Evolutionary conservation across 2,888 invertebrate genomes (phyloP), one percentile per base, ranked within the genome.

Genomic region (Drepanosiphum platanoidis): DNA sequence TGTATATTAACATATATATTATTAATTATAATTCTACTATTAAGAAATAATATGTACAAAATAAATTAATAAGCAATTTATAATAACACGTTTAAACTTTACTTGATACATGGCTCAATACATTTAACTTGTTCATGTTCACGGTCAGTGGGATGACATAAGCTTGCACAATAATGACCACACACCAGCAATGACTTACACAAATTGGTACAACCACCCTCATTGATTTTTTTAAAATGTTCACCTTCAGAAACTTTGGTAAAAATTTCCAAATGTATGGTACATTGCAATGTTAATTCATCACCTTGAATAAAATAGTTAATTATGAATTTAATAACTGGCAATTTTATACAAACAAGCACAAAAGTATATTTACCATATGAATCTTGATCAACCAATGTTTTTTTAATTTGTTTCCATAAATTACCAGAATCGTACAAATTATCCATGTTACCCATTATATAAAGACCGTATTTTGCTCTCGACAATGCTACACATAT

Each of bases 401-500:
- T 91, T 0, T 87, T 87, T n/a, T 91, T 90, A 34, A 93, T 91
- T 87, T 92, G 89, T 8, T 89, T 88, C 94, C 94, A 94, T 77
- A 92, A 90, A 8, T 87, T 74, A 87, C 92, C 93, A 1, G 92
- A 91, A 0, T 90, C 88, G 87, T 91, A 90, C 0, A 94, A 89
- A 15, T 92, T 90, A 0, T 90, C 88, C 91, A 94, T 93, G 88
- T 95, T 95, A 3, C 95, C 96, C 88, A 94, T 92, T 8, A 95
- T 92, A 89, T 93, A 95, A 75, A 96, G 91, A 1, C 92, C 94
- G 88, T 91, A 91, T 88, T 92, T 92, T 0, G 94, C 96, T 88
- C 96, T 91, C 0, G 95, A 95, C 72, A 96, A 89, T 0, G 95
- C 94, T 0, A 95, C 95, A 88, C 95, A 94, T 68, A 95, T 92